These are phyloP conservation scores for Scolanthus callimorphus DNA, from an alignment of 92 coral and sea anemone genomes.

Conservation along the genomic window DNA sequence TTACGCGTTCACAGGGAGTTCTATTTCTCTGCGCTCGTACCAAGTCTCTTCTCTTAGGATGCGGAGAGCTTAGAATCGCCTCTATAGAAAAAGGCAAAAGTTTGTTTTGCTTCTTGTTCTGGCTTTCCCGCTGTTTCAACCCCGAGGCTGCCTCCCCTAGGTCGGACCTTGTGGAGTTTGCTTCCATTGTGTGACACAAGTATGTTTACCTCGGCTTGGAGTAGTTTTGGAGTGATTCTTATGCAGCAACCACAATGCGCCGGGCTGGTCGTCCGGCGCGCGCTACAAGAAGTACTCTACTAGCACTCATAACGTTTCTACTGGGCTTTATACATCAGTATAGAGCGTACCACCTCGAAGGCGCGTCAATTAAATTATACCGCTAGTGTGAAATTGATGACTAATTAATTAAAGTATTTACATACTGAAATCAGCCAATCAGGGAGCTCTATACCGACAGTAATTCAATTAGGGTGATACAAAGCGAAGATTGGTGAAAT, in stretches of 20 bases:
- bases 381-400: conserved; percentile 94
- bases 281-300: conserved; percentile 8
- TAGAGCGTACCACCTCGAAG: conserved; percentile 53
- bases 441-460: conserved; percentile 33
- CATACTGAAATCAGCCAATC: conserved; percentile 67
- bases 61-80: conserved; percentile 88
- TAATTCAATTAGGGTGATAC: conserved; percentile 96
- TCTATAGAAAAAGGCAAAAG: conserved; percentile 89
- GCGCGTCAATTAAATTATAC: conserved; percentile 90
- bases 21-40: no score
- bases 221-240: no score
- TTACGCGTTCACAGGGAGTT: background rate
- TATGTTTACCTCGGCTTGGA: conserved; percentile 19
- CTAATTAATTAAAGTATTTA: conserved; percentile 97
- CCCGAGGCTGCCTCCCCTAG: conserved; percentile 5
- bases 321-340: conserved; percentile 29
- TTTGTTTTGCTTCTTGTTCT: conserved; percentile 42
- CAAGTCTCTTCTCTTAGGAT: no score
- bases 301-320: background rate
- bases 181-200: conserved; percentile 32
- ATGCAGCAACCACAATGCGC: no score
- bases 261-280: no score
- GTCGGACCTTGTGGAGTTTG: conserved; percentile 14
- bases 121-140: conserved; percentile 21
- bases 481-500: conserved; percentile 63